Conservation (phyloP, 1,140 invertebrate genomes). For the Pseudomyrmex gracilis region DNA sequence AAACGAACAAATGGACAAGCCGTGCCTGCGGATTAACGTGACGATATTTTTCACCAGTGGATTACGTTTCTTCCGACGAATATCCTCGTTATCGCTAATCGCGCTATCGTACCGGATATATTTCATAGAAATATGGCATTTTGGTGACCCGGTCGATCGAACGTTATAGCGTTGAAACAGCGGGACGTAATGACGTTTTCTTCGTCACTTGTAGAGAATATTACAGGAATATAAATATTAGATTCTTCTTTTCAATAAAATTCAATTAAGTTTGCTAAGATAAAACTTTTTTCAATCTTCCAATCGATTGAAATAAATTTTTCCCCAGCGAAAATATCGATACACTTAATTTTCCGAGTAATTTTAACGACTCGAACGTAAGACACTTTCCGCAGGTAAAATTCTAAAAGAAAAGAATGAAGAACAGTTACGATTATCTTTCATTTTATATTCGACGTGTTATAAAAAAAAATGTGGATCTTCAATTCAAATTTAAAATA, state of each 20-base stretch:
- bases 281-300: neutral
- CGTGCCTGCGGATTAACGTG: neutral
- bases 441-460: no score
- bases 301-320: neutral
- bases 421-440: no score
- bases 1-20: neutral
- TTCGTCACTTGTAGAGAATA: neutral
- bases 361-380: neutral
- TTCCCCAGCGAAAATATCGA: neutral
- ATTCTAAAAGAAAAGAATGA: neutral
- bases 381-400: neutral
- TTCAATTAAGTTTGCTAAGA: neutral
- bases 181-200: neutral
- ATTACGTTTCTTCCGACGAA: neutral
- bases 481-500: neutral
- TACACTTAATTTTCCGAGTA: neutral
- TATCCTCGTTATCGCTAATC: neutral
- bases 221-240: neutral
- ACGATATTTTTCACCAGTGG: neutral
- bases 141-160: no score
- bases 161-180: neutral
- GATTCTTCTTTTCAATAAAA: neutral
- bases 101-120: neutral
- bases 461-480: neutral
- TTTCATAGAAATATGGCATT: no score